Evolutionary conservation across 2,797 vertebrate species (phyloP).

Genomic region (Geotrypetes seraphini): DNA sequence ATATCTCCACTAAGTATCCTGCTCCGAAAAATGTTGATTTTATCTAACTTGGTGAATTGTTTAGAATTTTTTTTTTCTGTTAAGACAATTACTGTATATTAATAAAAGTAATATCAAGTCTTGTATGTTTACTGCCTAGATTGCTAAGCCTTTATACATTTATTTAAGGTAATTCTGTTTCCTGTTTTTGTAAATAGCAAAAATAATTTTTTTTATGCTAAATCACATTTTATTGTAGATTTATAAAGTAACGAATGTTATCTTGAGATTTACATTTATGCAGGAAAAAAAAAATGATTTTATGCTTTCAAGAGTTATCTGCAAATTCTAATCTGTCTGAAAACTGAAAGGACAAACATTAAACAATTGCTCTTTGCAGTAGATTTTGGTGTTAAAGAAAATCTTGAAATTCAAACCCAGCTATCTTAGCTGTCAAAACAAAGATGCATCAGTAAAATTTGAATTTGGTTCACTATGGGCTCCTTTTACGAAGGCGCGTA

Average conservation of each 20-base stretch:
- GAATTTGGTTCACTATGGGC: constrained; percentile 17
- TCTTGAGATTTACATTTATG: constrained; percentile 9
- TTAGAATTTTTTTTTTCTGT: constrained; percentile 20
- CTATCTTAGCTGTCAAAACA: constrained; percentile 26
- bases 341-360: constrained; percentile 10
- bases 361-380: constrained; percentile 3
- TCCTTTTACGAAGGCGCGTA: no score
- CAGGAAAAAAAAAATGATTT: neutral
- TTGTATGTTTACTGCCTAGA: constrained; percentile 3
- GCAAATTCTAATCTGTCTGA: constrained; percentile 12
- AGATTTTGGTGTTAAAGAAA: constrained; percentile 27
- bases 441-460: constrained; percentile 26
- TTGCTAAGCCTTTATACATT: neutral
- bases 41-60: constrained; percentile 32
- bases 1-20: constrained; percentile 26
- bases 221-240: no score
- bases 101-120: constrained; percentile 3
- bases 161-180: no score
- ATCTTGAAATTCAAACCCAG: no score
- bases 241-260: neutral
- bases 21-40: constrained; percentile 28
- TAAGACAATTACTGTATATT: constrained; percentile 20
- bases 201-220: no score
- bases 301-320: constrained; percentile 10
- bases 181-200: no score